phyloP scores from a whole-genome alignment of 2,797 vertebrate species.

The Labeo calbasu region DNA sequence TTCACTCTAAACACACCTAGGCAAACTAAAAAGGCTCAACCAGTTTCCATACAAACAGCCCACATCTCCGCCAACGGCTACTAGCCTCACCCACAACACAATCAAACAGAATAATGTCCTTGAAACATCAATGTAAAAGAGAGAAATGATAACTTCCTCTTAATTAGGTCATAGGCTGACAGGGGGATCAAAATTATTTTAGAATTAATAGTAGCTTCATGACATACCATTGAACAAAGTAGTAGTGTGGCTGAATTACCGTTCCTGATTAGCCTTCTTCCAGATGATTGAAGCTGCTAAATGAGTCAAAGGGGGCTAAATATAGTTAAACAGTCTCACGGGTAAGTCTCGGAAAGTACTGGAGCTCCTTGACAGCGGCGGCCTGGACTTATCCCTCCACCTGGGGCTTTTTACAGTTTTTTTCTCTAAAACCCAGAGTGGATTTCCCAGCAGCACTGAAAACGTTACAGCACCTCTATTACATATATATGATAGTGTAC shows the following conservation, averaged over 20 bases:
- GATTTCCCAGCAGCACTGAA: constrained; percentile 32
- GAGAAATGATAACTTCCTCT: background rate
- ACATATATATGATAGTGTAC: background rate
- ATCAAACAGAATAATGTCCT: background rate
- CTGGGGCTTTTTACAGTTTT: constrained; percentile 12
- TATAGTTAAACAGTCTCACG: constrained; percentile 41
- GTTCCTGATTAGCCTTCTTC: constrained; percentile 17
- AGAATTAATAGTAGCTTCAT: background rate
- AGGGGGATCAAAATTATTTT: background rate
- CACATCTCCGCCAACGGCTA: constrained; percentile 22
- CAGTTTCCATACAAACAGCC: constrained; percentile 29
- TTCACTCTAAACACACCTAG: constrained; percentile 31
- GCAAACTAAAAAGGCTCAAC: constrained; percentile 62
- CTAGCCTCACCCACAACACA: constrained; percentile 22
- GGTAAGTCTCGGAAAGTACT: constrained; percentile 58
- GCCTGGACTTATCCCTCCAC: constrained; percentile 46
- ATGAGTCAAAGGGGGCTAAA: constrained; percentile 53
- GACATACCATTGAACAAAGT: constrained; percentile 17
- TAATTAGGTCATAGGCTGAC: constrained; percentile 22
- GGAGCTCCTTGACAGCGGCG: constrained; percentile 43
- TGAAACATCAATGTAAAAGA: background rate
- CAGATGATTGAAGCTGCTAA: constrained; percentile 39
- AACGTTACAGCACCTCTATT: background rate
- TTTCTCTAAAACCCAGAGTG: constrained; percentile 6
- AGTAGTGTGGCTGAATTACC: background rate